Conservation (phyloP, 2,797 vertebrate species). For the Sebastes vulpes region DNA sequence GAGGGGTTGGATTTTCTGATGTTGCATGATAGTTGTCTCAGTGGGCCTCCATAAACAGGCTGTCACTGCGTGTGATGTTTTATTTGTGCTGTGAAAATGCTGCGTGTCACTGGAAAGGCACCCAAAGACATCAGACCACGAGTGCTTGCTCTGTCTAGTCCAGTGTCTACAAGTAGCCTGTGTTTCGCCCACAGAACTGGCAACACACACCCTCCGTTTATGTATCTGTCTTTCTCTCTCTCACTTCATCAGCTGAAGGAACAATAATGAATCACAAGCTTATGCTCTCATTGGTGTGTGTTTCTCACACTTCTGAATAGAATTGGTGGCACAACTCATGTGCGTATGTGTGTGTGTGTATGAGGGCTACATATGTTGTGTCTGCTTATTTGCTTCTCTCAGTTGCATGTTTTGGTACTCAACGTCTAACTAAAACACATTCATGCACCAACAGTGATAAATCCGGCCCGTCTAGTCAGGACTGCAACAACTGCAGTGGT, state of each 20-base stretch:
- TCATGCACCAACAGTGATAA: neutral
- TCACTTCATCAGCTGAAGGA: constrained; percentile 60
- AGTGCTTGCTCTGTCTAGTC: constrained; percentile 12
- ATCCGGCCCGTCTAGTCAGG: neutral
- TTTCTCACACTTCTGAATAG: constrained; percentile 64
- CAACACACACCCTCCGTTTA: constrained; percentile 16
- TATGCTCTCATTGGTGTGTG: constrained; percentile 40
- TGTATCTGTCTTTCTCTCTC: neutral
- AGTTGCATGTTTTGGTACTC: neutral
- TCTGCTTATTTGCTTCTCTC: neutral
- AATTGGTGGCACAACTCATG: constrained; percentile 23
- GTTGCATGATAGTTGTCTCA: neutral
- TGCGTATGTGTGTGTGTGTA: neutral
- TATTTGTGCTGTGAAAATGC: constrained; percentile 27
- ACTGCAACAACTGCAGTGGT: constrained; percentile 10
- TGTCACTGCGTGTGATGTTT: constrained; percentile 5
- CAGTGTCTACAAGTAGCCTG: constrained; percentile 22
- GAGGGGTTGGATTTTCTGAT: neutral
- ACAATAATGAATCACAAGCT: constrained; percentile 58
- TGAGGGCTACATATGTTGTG: neutral
- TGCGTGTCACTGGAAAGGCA: constrained; percentile 9
- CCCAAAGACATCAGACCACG: constrained; percentile 16
- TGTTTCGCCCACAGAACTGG: constrained; percentile 42
- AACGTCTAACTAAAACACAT: neutral
- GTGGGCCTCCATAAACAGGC: neutral